Conservation (phyloP, 2,888 invertebrate genomes). For the Tridacna crocea region DNA sequence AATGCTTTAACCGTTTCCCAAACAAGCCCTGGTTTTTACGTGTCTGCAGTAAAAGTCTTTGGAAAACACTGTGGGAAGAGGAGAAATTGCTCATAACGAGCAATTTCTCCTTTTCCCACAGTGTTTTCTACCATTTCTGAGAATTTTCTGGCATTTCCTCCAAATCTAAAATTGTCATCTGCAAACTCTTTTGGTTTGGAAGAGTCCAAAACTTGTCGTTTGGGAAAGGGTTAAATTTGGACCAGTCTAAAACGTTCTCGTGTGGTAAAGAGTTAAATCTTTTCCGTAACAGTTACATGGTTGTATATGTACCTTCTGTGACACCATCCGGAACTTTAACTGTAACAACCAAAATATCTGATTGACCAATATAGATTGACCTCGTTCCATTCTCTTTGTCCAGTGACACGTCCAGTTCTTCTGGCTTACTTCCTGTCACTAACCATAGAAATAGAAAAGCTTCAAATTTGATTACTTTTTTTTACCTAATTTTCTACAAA, state of each 20-base stretch:
- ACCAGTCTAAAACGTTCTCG: too few species aligned
- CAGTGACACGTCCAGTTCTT: background rate
- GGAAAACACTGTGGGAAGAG: background rate
- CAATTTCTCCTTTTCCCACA: conserved; percentile 12
- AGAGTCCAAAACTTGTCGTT: too few species aligned
- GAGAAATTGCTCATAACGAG: background rate
- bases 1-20: too few species aligned
- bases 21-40: too few species aligned
- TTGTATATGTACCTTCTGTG: background rate
- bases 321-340: conserved; percentile 4
- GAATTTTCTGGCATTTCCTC: background rate
- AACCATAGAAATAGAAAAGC: too few species aligned
- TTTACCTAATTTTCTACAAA: too few species aligned
- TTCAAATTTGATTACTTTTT: too few species aligned
- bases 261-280: background rate
- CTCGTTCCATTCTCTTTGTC: background rate
- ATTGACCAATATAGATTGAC: background rate
- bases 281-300: too few species aligned
- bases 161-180: background rate
- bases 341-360: background rate
- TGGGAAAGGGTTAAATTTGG: too few species aligned
- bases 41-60: too few species aligned
- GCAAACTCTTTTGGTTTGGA: too few species aligned
- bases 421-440: background rate
- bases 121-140: background rate